Percentiles rank a stretch among this genome's conserved stretches.
These are phyloP conservation scores for Euborellia annulipes DNA, from an alignment of 1,140 invertebrate genomes.

Conservation along the genomic window DNA sequence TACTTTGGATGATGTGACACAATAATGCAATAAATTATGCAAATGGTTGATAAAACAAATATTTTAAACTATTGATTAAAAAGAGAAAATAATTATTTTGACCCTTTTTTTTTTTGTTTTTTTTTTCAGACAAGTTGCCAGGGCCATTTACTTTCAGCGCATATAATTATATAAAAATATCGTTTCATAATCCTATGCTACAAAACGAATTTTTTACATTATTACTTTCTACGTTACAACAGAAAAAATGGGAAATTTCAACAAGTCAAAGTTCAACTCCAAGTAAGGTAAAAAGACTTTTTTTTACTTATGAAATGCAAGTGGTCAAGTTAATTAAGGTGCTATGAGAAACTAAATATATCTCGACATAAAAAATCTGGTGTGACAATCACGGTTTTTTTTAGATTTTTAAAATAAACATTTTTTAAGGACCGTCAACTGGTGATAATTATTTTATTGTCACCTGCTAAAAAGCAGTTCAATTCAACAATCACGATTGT, in stretches of 20 bases:
- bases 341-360: not conserved
- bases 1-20: slow-evolving; percentile 4
- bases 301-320: not conserved
- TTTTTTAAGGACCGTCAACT: not conserved
- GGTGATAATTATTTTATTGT: too few species aligned
- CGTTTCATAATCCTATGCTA: slow-evolving; percentile 75
- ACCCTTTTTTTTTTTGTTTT: slow-evolving; percentile 3
- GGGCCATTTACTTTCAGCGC: slow-evolving; percentile 56
- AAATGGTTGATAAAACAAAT: slow-evolving; percentile 7
- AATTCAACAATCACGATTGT: too few species aligned
- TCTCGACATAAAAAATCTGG: too few species aligned
- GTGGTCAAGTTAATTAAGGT: not conserved
- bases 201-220: slow-evolving; percentile 48
- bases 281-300: slow-evolving; percentile 3
- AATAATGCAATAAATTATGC: slow-evolving; percentile 6
- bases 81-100: slow-evolving; percentile 10
- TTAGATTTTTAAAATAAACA: slow-evolving; percentile 1
- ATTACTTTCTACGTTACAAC: slow-evolving; percentile 41
- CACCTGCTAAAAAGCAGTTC: too few species aligned
- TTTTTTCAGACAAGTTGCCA: slow-evolving; percentile 42
- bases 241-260: slow-evolving; percentile 42
- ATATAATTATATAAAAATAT: slow-evolving; percentile 65
- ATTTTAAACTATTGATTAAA: slow-evolving; percentile 15
- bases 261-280: slow-evolving; percentile 15
- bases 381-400: too few species aligned